A percentile compares a stretch with the other conserved stretches of the same genome.
Conservation (phyloP, 1,140 invertebrate genomes). For the Tetraneura akinire region DNA sequence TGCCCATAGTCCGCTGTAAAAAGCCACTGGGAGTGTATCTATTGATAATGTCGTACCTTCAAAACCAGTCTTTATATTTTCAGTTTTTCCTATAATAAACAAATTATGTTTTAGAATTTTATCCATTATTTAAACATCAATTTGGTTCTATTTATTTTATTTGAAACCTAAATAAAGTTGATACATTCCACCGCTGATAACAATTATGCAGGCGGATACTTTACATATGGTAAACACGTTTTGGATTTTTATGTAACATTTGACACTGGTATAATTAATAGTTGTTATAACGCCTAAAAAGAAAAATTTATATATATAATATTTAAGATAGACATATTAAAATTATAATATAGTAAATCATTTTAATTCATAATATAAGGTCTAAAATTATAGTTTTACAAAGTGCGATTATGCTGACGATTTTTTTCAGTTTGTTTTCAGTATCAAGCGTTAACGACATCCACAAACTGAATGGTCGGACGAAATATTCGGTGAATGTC, state of each 20-base stretch:
- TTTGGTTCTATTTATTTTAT: too few relatives aligned
- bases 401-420: slow-evolving; percentile 69
- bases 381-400: slow-evolving; percentile 64
- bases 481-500: slow-evolving; percentile 80
- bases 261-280: slow-evolving; percentile 86
- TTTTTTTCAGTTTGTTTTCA: slow-evolving; percentile 65
- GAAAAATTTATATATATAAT: too few relatives aligned
- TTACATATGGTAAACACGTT: slow-evolving; percentile 88
- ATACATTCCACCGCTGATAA: slow-evolving; percentile 80
- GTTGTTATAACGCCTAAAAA: slow-evolving; percentile 81
- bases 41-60: slow-evolving; percentile 71
- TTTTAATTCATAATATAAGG: too few relatives aligned
- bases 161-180: slow-evolving; percentile 51
- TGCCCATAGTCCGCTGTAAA: slow-evolving; percentile 92
- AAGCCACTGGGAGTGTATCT: slow-evolving; percentile 81
- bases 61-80: slow-evolving; percentile 75
- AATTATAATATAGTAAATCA: too few relatives aligned
- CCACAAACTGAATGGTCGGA: slow-evolving; percentile 67
- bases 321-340: too few relatives aligned
- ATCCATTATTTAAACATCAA: too few relatives aligned
- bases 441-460: slow-evolving; percentile 58
- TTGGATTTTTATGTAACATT: slow-evolving; percentile 83
- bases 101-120: background rate
- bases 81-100: slow-evolving; percentile 63
- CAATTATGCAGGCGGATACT: slow-evolving; percentile 77